These are phyloP conservation scores for Delphinus delphis DNA, from an alignment of 2,113 vertebrate species.

Conservation along the genomic window DNA sequence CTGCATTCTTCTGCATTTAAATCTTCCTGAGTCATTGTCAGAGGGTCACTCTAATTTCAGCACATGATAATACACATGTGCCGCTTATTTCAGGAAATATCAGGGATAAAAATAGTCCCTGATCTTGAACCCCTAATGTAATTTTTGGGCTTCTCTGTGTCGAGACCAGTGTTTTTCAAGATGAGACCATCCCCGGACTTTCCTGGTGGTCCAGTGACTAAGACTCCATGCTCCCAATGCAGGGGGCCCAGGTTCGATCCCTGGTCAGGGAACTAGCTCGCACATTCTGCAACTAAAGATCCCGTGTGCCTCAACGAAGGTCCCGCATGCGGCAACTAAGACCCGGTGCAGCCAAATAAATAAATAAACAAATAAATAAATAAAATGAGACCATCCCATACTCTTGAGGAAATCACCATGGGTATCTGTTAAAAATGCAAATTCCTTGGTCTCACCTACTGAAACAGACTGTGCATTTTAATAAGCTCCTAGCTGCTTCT, in stretches of 20 bases:
- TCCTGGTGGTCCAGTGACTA: no score
- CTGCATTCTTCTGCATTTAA: not conserved
- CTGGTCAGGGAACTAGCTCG: no score
- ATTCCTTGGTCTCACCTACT: not conserved
- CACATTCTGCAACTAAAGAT: no score
- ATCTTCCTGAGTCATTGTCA: not conserved
- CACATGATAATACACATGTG: not conserved
- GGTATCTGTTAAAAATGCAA: not conserved
- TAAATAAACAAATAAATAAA: no score
- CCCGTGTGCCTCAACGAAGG: no score
- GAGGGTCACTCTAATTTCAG: not conserved
- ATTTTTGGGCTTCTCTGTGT: not conserved
- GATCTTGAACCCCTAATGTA: not conserved
- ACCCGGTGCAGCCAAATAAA: no score
- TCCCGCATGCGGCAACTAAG: no score
- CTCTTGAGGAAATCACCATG: not conserved
- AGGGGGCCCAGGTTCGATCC: no score
- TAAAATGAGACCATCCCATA: not conserved
- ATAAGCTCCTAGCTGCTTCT: not conserved
- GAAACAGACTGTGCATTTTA: not conserved
- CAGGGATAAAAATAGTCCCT: not conserved
- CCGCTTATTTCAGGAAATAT: not conserved
- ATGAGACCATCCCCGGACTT: no score
- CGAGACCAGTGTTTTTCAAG: not conserved
- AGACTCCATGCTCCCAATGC: no score